Conservation (phyloP, 2,888 invertebrate species). For the Platycheirus rosarum region DNA sequence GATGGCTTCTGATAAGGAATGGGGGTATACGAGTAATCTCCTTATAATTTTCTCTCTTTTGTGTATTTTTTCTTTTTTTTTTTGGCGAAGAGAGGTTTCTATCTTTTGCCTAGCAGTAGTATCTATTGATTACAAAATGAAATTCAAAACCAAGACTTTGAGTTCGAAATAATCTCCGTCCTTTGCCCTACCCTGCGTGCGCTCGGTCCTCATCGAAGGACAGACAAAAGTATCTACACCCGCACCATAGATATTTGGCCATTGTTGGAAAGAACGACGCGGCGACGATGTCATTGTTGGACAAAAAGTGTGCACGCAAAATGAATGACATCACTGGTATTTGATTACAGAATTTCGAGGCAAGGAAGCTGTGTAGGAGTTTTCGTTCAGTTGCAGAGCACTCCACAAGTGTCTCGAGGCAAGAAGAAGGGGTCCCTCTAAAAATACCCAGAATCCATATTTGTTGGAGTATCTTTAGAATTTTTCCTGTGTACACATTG, state of each 20-base stretch:
- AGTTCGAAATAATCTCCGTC: conserved; percentile 24
- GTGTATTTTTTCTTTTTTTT: too few species aligned
- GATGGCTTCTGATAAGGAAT: conserved; percentile 60
- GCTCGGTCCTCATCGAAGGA: conserved; percentile 2
- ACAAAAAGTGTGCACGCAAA: conserved; percentile 50
- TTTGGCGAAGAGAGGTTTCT: too few species aligned
- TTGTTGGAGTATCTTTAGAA: conserved; percentile 42
- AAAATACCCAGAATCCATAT: conserved; percentile 45
- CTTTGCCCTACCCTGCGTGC: not conserved
- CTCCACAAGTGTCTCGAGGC: conserved; percentile 44
- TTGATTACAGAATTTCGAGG: conserved; percentile 53
- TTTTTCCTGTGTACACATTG: conserved; percentile 30
- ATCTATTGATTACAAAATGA: conserved; percentile 56
- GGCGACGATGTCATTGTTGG: not conserved
- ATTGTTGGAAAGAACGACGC: conserved; percentile 13
- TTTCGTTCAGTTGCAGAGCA: conserved; percentile 33
- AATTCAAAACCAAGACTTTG: conserved; percentile 59
- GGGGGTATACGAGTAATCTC: conserved; percentile 40
- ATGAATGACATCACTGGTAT: conserved; percentile 49
- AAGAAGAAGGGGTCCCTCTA: not conserved
- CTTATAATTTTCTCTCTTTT: too few species aligned
- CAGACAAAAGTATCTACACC: conserved; percentile 36
- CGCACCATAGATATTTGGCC: conserved; percentile 21
- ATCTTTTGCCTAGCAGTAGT: conserved; percentile 34
- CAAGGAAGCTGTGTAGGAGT: conserved; percentile 32